Conservation (phyloP, 1,140 invertebrate species). For the Myzus persicae region DNA sequence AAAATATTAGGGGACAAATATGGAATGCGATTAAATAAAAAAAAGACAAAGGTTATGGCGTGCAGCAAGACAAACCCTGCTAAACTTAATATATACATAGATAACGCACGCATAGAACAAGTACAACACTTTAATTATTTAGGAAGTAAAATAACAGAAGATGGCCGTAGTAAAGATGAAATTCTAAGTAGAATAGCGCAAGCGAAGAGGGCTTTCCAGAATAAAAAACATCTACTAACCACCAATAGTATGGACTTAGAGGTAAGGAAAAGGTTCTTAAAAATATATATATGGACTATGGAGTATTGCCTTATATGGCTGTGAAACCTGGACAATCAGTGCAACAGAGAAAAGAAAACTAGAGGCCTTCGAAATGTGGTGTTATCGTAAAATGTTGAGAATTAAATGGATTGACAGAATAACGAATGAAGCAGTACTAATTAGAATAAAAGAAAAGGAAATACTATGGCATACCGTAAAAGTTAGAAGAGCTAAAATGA, state of each 20-base stretch:
- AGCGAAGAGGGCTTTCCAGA: too few relatives aligned
- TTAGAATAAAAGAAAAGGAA: constrained; percentile 26
- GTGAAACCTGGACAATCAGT: constrained; percentile 47
- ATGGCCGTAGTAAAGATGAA: neutral
- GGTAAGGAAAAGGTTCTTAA: neutral
- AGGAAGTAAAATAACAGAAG: neutral
- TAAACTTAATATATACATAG: neutral
- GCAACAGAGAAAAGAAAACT: constrained; percentile 28
- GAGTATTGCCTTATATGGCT: constrained; percentile 32
- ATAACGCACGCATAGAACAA: constrained; percentile 6
- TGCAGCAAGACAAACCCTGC: neutral
- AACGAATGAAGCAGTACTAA: constrained; percentile 41
- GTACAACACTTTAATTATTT: neutral
- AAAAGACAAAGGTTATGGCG: neutral
- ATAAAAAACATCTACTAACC: neutral
- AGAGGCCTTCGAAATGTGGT: constrained; percentile 54
- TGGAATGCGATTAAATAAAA: too few relatives aligned
- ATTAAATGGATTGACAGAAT: constrained; percentile 50
- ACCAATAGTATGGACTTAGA: neutral
- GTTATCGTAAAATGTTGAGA: constrained; percentile 52
- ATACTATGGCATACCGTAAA: constrained; percentile 11
- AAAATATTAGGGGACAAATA: constrained; percentile 17
- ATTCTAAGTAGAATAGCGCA: neutral
- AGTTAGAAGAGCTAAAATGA: constrained; percentile 38
- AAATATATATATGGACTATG: neutral